Conservation (phyloP, 2,797 vertebrate genomes). For the Dipus sagitta region DNA sequence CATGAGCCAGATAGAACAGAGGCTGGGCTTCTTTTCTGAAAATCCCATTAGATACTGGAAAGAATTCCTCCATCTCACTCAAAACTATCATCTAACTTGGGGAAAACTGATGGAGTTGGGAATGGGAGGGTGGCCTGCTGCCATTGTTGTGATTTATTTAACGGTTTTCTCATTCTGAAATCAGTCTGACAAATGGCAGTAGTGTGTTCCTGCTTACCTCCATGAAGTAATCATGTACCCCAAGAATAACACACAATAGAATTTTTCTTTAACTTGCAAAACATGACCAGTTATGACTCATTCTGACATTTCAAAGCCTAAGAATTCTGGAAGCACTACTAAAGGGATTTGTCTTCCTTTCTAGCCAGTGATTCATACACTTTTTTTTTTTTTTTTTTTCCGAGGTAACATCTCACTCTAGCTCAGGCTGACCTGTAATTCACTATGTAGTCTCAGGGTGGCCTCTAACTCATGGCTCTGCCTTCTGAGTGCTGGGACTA, state of each 20-base stretch:
- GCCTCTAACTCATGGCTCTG: too few relatives aligned
- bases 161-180: constrained; percentile 71
- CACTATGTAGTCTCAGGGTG: too few relatives aligned
- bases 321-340: constrained; percentile 76
- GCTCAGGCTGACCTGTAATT: too few relatives aligned
- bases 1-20: too few relatives aligned
- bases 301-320: constrained; percentile 80
- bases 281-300: constrained; percentile 77
- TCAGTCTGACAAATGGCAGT: constrained; percentile 56
- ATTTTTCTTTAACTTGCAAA: constrained; percentile 74
- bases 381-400: constrained; percentile 75
- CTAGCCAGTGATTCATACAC: constrained; percentile 78
- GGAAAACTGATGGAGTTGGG: constrained; percentile 73
- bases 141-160: constrained; percentile 70
- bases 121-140: constrained; percentile 22
- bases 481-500: too few relatives aligned
- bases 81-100: background rate
- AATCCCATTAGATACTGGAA: too few relatives aligned
- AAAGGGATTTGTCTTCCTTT: constrained; percentile 83
- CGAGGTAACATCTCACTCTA: too few relatives aligned
- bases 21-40: too few relatives aligned
- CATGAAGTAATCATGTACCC: constrained; percentile 60
- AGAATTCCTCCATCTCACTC: too few relatives aligned
- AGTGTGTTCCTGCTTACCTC: constrained; percentile 62
- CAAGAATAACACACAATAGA: constrained; percentile 66